These are phyloP conservation scores for Pomacea maculata DNA, from an alignment of 1,140 invertebrate species.

Conservation along the genomic window DNA sequence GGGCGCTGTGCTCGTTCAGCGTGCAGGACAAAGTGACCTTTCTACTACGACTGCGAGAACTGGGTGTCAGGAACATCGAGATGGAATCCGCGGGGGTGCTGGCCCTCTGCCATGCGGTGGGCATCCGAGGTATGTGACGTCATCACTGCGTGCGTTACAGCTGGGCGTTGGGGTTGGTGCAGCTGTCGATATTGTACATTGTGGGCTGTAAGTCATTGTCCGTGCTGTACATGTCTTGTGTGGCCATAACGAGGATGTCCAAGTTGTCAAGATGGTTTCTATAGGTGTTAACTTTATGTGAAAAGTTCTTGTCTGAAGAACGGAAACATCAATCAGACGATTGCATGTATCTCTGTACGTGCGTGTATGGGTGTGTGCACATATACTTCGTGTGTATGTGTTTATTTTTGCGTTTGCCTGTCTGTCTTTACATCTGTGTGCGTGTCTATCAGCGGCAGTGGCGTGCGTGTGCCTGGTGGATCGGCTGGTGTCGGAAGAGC, in stretches of 20 bases:
- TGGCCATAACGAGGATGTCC: no score
- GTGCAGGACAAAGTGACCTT: constrained; percentile 91
- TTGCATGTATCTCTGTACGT: no score
- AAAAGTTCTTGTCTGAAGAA: no score
- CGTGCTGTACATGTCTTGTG: background rate
- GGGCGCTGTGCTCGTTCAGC: constrained; percentile 94
- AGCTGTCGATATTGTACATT: no score
- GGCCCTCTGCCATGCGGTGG: constrained; percentile 92
- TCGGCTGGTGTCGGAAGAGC: constrained; percentile 92
- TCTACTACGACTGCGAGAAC: constrained; percentile 77
- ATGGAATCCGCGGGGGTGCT: constrained; percentile 96
- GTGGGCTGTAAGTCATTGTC: background rate
- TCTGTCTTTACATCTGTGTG: background rate
- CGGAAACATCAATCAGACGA: no score
- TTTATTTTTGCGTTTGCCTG: background rate
- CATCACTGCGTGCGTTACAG: background rate
- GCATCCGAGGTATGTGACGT: constrained; percentile 74
- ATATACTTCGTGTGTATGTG: background rate
- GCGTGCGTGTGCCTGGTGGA: constrained; percentile 94
- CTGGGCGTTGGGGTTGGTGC: background rate
- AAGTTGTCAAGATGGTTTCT: no score
- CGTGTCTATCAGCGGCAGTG: constrained; percentile 71
- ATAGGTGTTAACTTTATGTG: no score
- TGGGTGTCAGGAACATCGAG: constrained; percentile 94
- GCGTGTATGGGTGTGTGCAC: no score